Percentiles rank a stretch among this genome's conserved stretches.
Conservation (phyloP, 2,888 invertebrate species). For the Nycteola revayana region DNA sequence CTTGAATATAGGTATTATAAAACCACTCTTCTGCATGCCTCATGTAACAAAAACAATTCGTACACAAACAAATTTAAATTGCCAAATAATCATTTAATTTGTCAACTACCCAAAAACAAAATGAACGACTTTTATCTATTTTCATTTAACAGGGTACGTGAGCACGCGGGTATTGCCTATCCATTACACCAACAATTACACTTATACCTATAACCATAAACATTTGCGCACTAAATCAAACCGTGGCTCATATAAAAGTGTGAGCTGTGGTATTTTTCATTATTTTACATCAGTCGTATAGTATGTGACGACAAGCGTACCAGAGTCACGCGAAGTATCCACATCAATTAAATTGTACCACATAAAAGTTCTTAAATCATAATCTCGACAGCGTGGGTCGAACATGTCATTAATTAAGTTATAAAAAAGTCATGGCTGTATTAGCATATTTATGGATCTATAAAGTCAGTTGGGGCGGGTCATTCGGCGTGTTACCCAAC, state of each 20-base stretch:
- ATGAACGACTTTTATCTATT: too few relatives aligned
- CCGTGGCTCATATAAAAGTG: constrained; percentile 45
- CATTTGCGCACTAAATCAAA: constrained; percentile 65
- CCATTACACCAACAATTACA: constrained; percentile 39
- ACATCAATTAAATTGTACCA: constrained; percentile 73
- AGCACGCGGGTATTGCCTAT: constrained; percentile 15
- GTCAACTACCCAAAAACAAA: too few relatives aligned
- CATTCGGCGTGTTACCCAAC: constrained; percentile 11
- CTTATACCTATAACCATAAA: constrained; percentile 45
- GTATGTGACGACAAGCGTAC: constrained; percentile 50
- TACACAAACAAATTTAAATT: too few relatives aligned
- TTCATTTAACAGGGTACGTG: not conserved
- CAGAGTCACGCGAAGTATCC: constrained; percentile 61
- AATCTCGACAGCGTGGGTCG: constrained; percentile 56
- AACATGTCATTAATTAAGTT: constrained; percentile 79
- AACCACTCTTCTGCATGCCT: too few relatives aligned
- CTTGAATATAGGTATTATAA: too few relatives aligned
- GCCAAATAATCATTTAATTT: too few relatives aligned
- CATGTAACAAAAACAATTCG: too few relatives aligned
- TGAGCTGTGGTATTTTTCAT: constrained; percentile 66
- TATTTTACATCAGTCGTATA: constrained; percentile 70
- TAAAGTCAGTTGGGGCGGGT: constrained; percentile 43
- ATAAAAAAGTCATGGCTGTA: constrained; percentile 77
- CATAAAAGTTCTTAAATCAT: constrained; percentile 74
- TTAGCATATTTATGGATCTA: constrained; percentile 75